Percentiles rank a stretch among this genome's conserved stretches.
phyloP scores from a whole-genome alignment of 2,113 vertebrate genomes.

The Gila orcuttii region DNA sequence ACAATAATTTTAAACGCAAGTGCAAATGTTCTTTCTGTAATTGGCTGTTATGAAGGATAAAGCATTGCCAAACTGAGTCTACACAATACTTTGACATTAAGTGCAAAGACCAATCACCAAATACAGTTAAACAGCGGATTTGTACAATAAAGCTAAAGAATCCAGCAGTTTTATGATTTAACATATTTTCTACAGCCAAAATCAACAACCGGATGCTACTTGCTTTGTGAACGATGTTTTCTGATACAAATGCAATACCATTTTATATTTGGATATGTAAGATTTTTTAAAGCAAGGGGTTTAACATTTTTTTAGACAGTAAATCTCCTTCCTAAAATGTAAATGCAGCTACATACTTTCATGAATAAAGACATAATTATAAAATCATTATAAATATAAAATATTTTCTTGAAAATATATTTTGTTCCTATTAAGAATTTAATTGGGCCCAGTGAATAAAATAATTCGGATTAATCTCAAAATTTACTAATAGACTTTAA shows the following conservation, averaged over 20 bases:
- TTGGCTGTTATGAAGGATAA: neutral
- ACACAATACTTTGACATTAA: slow-evolving; percentile 23
- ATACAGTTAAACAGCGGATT: neutral
- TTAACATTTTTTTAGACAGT: neutral
- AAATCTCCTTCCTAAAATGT: too few relatives aligned
- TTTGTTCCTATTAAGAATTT: too few relatives aligned
- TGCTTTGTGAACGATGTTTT: neutral
- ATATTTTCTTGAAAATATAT: too few relatives aligned
- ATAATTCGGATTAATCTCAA: too few relatives aligned
- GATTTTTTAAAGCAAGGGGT: neutral
- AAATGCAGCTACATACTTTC: neutral
- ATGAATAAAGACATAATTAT: neutral
- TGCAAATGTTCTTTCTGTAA: neutral
- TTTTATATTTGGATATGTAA: neutral
- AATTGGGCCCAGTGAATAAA: too few relatives aligned
- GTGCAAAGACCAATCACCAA: neutral
- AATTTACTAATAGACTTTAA: neutral
- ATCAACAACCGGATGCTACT: neutral
- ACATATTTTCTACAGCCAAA: neutral
- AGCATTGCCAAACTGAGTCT: neutral
- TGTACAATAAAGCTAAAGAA: neutral
- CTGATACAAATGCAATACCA: neutral
- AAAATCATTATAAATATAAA: too few relatives aligned
- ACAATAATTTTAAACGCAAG: neutral
- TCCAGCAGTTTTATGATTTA: neutral